Conservation (phyloP, 2,797 vertebrate genomes). For the Acanthiza pusilla region DNA sequence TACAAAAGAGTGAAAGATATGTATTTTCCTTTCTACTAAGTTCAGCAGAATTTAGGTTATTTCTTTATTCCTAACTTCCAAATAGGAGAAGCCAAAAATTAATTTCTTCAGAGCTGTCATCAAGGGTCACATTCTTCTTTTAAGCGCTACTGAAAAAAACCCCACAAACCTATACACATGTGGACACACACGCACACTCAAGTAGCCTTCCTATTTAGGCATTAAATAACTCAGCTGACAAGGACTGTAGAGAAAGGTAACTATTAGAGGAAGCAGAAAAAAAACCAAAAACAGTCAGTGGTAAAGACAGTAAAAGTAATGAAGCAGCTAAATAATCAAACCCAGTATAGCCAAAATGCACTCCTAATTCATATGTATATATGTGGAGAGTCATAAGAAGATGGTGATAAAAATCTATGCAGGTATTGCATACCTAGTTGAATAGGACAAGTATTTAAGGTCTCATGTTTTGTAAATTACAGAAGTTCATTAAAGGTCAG, state of each 20-base stretch:
- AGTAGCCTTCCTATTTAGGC: not conserved
- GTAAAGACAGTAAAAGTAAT: not conserved
- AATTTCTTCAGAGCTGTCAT: not conserved
- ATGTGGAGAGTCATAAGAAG: not conserved
- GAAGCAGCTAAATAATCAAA: not conserved
- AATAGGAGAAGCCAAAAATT: not conserved
- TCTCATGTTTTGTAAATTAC: not conserved
- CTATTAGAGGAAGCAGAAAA: not conserved
- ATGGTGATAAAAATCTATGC: not conserved
- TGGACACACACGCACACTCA: no score
- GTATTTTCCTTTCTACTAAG: not conserved
- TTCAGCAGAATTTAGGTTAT: not conserved
- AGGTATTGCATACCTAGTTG: not conserved
- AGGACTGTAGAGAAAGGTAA: not conserved
- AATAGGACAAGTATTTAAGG: not conserved
- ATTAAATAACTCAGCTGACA: not conserved
- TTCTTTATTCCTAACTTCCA: not conserved
- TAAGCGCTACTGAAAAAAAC: not conserved
- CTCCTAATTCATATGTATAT: not conserved
- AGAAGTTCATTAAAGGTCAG: not conserved
- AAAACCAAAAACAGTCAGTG: not conserved
- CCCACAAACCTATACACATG: not conserved
- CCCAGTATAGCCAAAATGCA: not conserved
- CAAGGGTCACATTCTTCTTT: not conserved
- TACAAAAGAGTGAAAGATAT: not conserved